Base-by-base conservation (phyloP, 2,113 vertebrate species). In the Falco punctatus region DNA sequence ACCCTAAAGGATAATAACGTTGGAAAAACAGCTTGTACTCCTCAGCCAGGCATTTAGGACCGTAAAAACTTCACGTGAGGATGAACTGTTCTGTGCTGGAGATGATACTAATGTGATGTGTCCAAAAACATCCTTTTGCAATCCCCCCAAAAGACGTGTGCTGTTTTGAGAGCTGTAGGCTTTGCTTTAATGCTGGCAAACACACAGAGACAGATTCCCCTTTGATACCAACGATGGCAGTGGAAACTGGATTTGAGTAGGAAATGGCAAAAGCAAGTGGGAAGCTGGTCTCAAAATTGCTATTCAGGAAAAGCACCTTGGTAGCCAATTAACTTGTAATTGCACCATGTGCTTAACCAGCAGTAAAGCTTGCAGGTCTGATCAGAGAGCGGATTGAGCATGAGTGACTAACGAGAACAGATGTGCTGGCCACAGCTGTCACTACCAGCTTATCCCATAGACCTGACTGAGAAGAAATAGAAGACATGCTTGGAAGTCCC, bases 121-220 rank as follows among this genome's bases (percentile, higher is more conserved):
- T 57, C 74, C 57, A 11, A 55, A 71, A 15, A 8, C 8, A 52
- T 19, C 16, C 48, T 15, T 30, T 80, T 33, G 11, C 16, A 16
- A n/a, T n/a, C 1, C 9, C 17, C 13, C 2, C 0, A 27, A 32
- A n/a, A 48, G 17, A 26, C 3, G 3, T 8, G 5, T n/a, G 5
- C 28, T 54, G 10, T 17, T 70, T 79, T 33, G 22, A 70, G 33
- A 64, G n/a, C n/a, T 13, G 19, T 11, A 42, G 15, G 19, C 26
- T 86, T 90, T 65, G 20, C 27, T 55, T 22, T 65, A 35, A n/a
- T 6, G 24, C 71, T 54, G 22, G 33, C 35, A 59, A 59, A 35
- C 10, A 35, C 11, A 11, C 2, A 10, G 57, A 78, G 24, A 13
- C 20, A 42, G 32, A 24, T n/a, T 74, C 66, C 20, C 59, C 13